Evolutionary conservation across 2,888 invertebrate genomes (phyloP), one percentile per base, ranked within the genome.

Genomic region (Tinea pellionella): DNA sequence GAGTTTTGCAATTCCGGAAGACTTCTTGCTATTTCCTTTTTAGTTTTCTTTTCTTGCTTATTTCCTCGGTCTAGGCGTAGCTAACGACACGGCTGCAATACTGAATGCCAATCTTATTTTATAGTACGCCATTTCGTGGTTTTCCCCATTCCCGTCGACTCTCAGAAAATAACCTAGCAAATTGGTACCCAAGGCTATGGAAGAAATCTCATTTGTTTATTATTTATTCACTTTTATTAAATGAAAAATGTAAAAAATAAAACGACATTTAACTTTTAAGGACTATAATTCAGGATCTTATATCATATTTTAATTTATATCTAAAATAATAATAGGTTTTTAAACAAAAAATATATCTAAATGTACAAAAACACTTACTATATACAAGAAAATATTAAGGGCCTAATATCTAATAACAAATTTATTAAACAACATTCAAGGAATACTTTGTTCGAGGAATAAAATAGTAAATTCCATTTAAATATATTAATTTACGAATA

Each of bases 211-310:
- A 15, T 47, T 47, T 47, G 2, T 13, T 47, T 18, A 18, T 15
- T 47, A 47, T 6, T 47, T n/a, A n/a, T n/a, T 42, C 15, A 24
- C 24, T 24, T 24, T 24, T 6, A 24, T 24, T 24, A 24, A 24
- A 24, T n/a, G n/a, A 24, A 24, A 24, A 24, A 37, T n/a, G 9
- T 16, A 47, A n/a, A n/a, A n/a, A 59, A 59, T 12, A 47, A 47
- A n/a, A 59, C 47, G 47, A 59, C 18, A 11, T 16, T 41, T 59
- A 59, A 62, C 64, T 53, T 63, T 59, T 66, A 69, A 65, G 70
- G 75, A 42, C 72, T 75, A 78, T 77, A 70, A 74, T 84, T 84
- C 78, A 75, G 78, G 78, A 77, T 78, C 86, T 85, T 86, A 84
- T 73, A 74, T 69, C 79, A 78, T 83, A 78, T 85, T 86, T 59